phyloP scores from a whole-genome alignment of 2,888 invertebrate genomes.

The Drosophila borborema region DNA sequence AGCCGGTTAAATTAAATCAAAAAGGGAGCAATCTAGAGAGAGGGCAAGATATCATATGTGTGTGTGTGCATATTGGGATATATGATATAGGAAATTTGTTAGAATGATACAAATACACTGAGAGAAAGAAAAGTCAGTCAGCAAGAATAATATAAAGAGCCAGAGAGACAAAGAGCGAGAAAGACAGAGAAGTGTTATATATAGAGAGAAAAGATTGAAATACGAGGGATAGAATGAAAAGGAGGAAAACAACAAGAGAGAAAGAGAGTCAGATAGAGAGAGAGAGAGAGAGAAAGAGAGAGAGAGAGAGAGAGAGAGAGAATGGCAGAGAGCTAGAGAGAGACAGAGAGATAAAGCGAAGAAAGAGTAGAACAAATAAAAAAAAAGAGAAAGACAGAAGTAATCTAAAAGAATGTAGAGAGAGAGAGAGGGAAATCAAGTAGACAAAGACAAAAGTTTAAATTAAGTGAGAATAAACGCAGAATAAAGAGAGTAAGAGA shows the following conservation, averaged over 20 bases:
- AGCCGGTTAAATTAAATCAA: conserved; percentile 26
- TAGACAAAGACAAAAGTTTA: no score
- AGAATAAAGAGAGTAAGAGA: no score
- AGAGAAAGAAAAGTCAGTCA: conserved; percentile 21
- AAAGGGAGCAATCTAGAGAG: conserved; percentile 3
- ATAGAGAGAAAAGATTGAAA: background rate
- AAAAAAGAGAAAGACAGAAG: no score
- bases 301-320: background rate
- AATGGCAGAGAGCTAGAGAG: no score
- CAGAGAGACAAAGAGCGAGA: background rate
- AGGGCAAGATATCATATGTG: conserved; percentile 5
- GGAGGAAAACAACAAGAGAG: no score
- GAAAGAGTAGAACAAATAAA: no score
- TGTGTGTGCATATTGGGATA: background rate
- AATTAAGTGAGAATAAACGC: no score
- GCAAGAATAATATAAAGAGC: background rate
- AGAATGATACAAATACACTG: conserved; percentile 14
- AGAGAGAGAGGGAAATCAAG: no score
- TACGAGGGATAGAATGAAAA: background rate
- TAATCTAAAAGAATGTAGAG: no score
- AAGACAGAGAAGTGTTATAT: background rate
- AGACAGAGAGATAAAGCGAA: no score
- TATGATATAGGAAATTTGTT: conserved; percentile 27
- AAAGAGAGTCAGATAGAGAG: no score
- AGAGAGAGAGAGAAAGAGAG: no score